Evolutionary conservation across 2,113 vertebrate genomes (phyloP).

Genomic region (Uria lomvia): DNA sequence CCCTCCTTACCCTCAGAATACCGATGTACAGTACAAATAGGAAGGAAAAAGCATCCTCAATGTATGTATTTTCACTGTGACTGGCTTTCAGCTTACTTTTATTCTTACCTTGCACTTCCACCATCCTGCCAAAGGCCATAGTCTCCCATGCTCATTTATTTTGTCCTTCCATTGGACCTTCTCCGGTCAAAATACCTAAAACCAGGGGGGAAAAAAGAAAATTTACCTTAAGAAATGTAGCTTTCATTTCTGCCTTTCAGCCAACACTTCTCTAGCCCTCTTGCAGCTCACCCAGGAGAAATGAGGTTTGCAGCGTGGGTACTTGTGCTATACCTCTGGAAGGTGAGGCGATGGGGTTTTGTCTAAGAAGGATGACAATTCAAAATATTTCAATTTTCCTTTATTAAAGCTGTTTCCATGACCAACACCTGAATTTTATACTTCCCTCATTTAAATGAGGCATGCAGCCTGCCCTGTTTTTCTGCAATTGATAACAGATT

Average conservation of each 20-base stretch:
- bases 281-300: background rate
- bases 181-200: background rate
- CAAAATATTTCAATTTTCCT: background rate
- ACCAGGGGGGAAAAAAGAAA: background rate
- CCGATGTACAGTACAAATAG: background rate
- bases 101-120: background rate
- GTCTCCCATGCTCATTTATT: background rate
- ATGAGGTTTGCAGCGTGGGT: background rate
- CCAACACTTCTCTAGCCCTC: background rate
- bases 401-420: background rate
- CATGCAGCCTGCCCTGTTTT: background rate
- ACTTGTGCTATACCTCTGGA: background rate
- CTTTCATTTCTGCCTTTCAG: background rate
- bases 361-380: too few species aligned
- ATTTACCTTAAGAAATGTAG: background rate
- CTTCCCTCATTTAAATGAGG: background rate
- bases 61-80: background rate
- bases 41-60: background rate
- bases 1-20: background rate
- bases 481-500: background rate
- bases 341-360: background rate
- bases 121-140: background rate
- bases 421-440: background rate
- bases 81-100: background rate
- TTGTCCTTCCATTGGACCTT: background rate